Evolutionary conservation across 92 coral and sea anemone species (phyloP), one percentile per base, ranked within the genome.

Genomic region (Parazoanthus darwini): DNA sequence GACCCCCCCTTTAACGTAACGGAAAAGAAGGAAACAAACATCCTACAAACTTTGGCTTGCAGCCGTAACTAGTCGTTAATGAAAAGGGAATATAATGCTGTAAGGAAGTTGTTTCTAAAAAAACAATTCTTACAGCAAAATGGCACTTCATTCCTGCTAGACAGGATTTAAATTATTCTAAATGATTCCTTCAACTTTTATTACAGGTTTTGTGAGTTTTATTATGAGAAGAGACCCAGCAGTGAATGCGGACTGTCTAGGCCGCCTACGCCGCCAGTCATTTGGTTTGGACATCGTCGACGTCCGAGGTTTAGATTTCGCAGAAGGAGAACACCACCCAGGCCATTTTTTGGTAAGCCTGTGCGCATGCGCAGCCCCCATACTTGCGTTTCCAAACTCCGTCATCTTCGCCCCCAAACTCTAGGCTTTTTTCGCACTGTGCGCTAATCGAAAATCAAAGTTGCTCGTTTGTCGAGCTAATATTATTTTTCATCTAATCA

Each of bases 151-250:
- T 9, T 29, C n/a, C 68, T 91, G 92, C 63, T 90, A 92, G 54
- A 38, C 33, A 22, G 70, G 77, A 6, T 68, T 39, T 39, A 39
- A 39, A 39, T 2, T 39, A 4, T 0, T 39, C 4, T 39, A 39
- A 4, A 2, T 39, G 42, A 39, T 39, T 4, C 42, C 42, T 39
- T 39, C 42, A 39, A 39, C 82, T 54, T 54, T 16, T 88, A 67
- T 7, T 88, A 82, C 25, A 67, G 70, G 42, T 86, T 59, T 10
- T 94, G 96, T 78, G 16, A 33, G 6, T 23, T 88, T 65, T 94
- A 85, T 74, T 86, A 82, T 15, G 90, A 92, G 77, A 86, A 90
- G 76, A 91, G 96, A 86, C 96, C 96, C 43, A 66, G 86, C 16
- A 79, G 86, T 48, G 37, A 78, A 4, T 86, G 85, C 33, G 42